Conservation (phyloP, 2,113 vertebrate species). For the Regulus satrapa region DNA sequence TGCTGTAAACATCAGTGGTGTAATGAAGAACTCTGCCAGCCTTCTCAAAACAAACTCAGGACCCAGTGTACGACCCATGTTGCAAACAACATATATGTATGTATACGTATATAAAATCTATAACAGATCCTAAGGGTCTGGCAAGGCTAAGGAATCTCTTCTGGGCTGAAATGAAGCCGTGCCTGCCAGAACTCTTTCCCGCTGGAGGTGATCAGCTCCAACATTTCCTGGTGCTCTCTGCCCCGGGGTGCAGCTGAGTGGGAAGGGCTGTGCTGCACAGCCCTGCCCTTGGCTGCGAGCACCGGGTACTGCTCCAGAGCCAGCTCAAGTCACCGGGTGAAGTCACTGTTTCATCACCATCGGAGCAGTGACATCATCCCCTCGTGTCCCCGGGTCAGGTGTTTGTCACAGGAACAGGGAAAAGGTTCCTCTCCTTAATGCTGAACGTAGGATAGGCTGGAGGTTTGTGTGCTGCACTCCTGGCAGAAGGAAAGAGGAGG, state of each 20-base stretch:
- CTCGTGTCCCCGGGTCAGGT: background rate
- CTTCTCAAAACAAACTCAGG: too few species aligned
- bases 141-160: background rate
- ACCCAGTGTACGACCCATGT: too few species aligned
- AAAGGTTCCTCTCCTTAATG: background rate
- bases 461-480: fast-evolving
- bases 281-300: background rate
- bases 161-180: background rate
- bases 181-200: background rate
- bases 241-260: too few species aligned
- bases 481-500: background rate
- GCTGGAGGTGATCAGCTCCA: background rate
- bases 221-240: background rate
- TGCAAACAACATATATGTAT: too few species aligned
- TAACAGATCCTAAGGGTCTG: background rate
- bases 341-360: background rate
- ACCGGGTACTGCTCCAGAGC: background rate
- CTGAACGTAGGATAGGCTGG: fast-evolving
- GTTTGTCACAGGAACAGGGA: background rate
- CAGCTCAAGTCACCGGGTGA: background rate
- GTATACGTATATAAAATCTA: too few species aligned
- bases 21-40: too few species aligned
- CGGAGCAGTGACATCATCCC: background rate
- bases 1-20: too few species aligned
- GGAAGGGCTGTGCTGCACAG: fast-evolving